Evolutionary conservation across 2,888 invertebrate genomes (phyloP).

Genomic region (Cataglyphis altisquamis): DNA sequence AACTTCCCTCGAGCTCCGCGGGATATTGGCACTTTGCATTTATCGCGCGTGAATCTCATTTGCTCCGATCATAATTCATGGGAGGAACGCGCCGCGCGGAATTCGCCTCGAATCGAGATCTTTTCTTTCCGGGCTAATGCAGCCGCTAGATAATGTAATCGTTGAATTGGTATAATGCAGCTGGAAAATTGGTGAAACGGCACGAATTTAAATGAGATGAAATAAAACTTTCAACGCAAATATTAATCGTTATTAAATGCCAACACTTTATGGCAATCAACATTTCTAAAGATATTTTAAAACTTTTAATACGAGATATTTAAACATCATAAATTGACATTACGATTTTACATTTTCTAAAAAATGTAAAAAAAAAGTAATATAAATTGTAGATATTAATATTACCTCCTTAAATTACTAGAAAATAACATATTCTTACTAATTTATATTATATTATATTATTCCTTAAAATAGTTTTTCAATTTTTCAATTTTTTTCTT

Average conservation of each 20-base stretch:
- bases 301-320: background rate
- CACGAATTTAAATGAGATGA: background rate
- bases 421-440: background rate
- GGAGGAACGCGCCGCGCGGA: background rate
- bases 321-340: background rate
- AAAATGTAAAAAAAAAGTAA: background rate
- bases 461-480: background rate
- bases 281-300: background rate
- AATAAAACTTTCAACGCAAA: background rate
- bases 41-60: constrained; percentile 35
- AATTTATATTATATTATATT: background rate
- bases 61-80: constrained; percentile 37
- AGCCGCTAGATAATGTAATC: constrained; percentile 2
- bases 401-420: background rate
- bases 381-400: background rate
- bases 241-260: background rate
- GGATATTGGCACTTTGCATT: constrained; percentile 50
- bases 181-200: background rate
- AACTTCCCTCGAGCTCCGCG: background rate
- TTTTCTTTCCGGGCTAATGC: constrained; percentile 13
- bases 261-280: background rate
- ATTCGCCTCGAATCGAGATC: background rate
- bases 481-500: background rate
- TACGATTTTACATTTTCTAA: background rate
- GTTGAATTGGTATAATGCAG: background rate